These are phyloP conservation scores for Nyctibius bracteatus DNA, from an alignment of 2,113 vertebrate species.

Conservation along the genomic window DNA sequence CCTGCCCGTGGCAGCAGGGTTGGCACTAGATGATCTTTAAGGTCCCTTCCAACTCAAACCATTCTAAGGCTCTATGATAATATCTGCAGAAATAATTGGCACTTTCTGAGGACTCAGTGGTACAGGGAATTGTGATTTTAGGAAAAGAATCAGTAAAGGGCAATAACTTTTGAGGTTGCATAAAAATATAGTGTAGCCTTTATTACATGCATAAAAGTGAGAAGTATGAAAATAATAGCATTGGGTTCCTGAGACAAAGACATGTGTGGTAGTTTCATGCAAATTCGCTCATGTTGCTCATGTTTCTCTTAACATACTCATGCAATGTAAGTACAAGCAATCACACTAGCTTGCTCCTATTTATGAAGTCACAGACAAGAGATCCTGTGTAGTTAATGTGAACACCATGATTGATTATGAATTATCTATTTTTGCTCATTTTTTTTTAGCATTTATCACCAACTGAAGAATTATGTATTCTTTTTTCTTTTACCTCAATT, in stretches of 20 bases:
- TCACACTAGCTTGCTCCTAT: background rate
- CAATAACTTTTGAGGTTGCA: background rate
- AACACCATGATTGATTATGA: background rate
- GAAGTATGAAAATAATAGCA: background rate
- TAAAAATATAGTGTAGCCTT: background rate
- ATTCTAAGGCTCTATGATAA: no score
- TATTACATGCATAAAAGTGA: background rate
- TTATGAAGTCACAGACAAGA: background rate
- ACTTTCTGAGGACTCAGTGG: no score
- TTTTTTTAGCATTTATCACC: background rate
- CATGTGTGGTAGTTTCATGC: background rate
- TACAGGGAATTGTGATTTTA: no score
- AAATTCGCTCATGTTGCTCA: background rate
- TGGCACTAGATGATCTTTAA: no score
- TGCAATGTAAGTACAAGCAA: background rate
- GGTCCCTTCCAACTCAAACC: no score
- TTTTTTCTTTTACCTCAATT: background rate
- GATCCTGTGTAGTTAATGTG: background rate
- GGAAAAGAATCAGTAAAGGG: background rate
- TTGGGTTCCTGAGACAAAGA: background rate
- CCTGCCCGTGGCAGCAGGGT: no score
- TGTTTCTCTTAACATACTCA: background rate
- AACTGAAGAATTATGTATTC: background rate
- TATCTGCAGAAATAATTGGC: background rate
- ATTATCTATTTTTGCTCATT: background rate